Evolutionary conservation across 2,113 vertebrate genomes (phyloP), one percentile per base, ranked within the genome.

Genomic region (Epinephelus lanceolatus): DNA sequence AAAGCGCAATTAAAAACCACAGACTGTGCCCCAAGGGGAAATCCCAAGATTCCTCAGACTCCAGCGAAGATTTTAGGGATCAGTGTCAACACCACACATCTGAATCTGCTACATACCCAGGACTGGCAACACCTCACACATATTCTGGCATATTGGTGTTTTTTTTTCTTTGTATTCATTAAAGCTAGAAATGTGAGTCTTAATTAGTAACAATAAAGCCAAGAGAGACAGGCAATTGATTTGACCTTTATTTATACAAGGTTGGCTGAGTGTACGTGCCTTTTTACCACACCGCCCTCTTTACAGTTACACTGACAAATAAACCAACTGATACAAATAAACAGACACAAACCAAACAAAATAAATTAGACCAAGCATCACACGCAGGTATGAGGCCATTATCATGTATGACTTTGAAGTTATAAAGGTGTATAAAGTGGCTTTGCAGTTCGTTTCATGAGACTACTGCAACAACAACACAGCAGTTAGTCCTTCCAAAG

Each of bases 11-110:
- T 85, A 91, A 80, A 89, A 89, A 80, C 84, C 82, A 80, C 83
- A 91, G 52, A 78, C 70, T 84, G 72, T 57, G 33, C 7, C 79
- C 56, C 11, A 5, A 52, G 86, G 81, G 79, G 70, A 88, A 93
- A 90, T 87, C 81, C 85, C 83, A 73, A 57, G 77, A 86, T 86
- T 90, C 80, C 76, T 82, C 69, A 72, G 77, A 85, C 88, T 86
- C 67, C 78, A 71, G 76, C 61, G 45, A 84, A 77, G 52, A 89
- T 86, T 89, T 83, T 30, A 23, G 27, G 71, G 83, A 89, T 89
- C 88, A 80, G 53, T 59, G 65, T 89, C 75, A 71, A 62, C 57
- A 61, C 72, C 52, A 13, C 60, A 74, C 60, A 76, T 66, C 47
- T n/a, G 51, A 84, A 70, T 81, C 18, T 62, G 63, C 23, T 40